Conservation (phyloP, 64 coral and sea anemone genomes). For the Montipora cactus region DNA sequence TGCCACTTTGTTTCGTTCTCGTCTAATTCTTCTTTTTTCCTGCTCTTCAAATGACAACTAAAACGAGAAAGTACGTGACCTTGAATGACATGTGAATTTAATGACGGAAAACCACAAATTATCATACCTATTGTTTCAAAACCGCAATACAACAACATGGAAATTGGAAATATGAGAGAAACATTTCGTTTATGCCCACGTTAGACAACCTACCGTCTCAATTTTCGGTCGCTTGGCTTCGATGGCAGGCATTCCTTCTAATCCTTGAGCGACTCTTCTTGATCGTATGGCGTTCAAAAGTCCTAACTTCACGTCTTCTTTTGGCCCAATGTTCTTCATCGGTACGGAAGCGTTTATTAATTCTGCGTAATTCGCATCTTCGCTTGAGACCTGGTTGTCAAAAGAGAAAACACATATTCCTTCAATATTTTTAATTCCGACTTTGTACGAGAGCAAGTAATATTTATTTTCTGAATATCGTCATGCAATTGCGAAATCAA, state of each 20-base stretch:
- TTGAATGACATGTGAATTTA: conserved; percentile 7
- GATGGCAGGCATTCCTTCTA: conserved; percentile 92
- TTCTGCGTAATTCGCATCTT: conserved; percentile 84
- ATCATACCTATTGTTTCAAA: conserved; percentile 13
- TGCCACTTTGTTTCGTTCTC: conserved; percentile 97
- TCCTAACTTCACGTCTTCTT: conserved; percentile 84
- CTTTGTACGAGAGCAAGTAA: neutral
- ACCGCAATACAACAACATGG: neutral
- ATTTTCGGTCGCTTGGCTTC: conserved; percentile 83
- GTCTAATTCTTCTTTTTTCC: conserved; percentile 85
- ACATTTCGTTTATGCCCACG: neutral
- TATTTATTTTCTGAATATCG: neutral
- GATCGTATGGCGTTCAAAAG: conserved; percentile 84
- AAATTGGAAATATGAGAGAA: neutral
- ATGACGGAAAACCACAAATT: conserved; percentile 13
- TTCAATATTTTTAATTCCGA: neutral
- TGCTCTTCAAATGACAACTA: conserved; percentile 91
- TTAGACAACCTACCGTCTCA: conserved; percentile 67
- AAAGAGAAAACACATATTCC: neutral
- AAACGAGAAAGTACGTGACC: neutral
- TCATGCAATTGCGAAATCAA: neutral
- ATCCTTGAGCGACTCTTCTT: conserved; percentile 85
- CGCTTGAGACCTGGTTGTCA: conserved; percentile 73
- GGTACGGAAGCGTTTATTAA: conserved; percentile 76
- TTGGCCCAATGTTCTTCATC: conserved; percentile 49